Percentiles rank a stretch among this genome's conserved stretches.
phyloP scores from a whole-genome alignment of 2,888 invertebrate species.

The Leptopterna dolabrata region DNA sequence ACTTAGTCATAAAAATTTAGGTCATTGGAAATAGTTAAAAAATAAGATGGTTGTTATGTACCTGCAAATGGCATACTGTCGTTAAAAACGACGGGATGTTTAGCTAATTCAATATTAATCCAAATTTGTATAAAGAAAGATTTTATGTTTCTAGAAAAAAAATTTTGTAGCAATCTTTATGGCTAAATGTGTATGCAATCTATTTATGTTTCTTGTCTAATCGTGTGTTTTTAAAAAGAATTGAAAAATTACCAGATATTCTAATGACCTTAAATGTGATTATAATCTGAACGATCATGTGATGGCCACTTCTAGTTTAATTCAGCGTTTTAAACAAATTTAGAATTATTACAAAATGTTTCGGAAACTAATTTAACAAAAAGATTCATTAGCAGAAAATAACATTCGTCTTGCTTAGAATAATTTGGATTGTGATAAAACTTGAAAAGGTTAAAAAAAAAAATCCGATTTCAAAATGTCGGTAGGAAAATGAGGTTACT shows the following conservation, averaged over 20 bases:
- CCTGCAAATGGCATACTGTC: constrained; percentile 53
- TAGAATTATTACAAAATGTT: background rate
- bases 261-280: constrained; percentile 55
- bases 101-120: constrained; percentile 53
- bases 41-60: constrained; percentile 57
- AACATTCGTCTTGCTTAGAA: constrained; percentile 38
- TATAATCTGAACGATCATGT: constrained; percentile 51
- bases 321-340: constrained; percentile 45
- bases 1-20: constrained; percentile 56
- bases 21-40: constrained; percentile 53
- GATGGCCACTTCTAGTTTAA: constrained; percentile 55
- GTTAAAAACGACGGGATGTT: constrained; percentile 45
- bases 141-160: constrained; percentile 47
- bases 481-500: constrained; percentile 51
- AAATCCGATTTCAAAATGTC: constrained; percentile 46
- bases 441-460: constrained; percentile 25
- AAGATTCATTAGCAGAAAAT: constrained; percentile 15
- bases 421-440: constrained; percentile 52
- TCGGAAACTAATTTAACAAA: constrained; percentile 13
- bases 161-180: constrained; percentile 39
- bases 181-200: constrained; percentile 54
- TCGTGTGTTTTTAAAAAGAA: constrained; percentile 39
- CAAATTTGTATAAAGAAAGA: constrained; percentile 52
- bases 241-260: constrained; percentile 48
- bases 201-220: constrained; percentile 48